phyloP scores from a whole-genome alignment of 2,888 invertebrate genomes.

The Ormyrus nitidulus region DNA sequence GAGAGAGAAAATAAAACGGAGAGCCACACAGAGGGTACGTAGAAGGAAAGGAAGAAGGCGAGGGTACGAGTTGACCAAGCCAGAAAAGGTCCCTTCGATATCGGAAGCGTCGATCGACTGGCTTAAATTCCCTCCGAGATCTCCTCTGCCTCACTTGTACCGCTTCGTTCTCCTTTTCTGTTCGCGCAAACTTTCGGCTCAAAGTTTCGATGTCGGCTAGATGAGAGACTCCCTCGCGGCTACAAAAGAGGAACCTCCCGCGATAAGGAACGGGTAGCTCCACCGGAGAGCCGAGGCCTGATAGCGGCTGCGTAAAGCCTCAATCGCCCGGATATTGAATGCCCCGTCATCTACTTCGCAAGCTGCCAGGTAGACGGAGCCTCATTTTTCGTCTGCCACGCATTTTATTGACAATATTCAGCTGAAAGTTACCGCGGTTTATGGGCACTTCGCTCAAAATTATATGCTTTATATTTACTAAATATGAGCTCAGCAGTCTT shows the following conservation, averaged over 20 bases:
- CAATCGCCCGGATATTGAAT: constrained; percentile 51
- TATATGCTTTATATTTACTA: neutral
- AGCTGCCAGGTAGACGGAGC: neutral
- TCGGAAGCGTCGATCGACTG: constrained; percentile 42
- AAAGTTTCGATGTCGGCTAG: constrained; percentile 43
- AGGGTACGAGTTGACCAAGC: constrained; percentile 13
- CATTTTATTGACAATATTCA: constrained; percentile 11
- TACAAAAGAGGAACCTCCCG: neutral
- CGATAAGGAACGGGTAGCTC: constrained; percentile 25
- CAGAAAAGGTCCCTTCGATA: constrained; percentile 28
- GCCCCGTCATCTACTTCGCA: constrained; percentile 34
- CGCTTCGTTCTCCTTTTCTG: neutral
- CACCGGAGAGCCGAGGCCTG: neutral
- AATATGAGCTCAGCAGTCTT: too few species aligned
- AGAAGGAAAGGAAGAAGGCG: neutral
- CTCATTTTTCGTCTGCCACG: neutral
- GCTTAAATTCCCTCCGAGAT: constrained; percentile 22
- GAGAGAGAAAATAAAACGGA: neutral
- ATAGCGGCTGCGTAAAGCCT: neutral
- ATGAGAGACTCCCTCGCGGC: constrained; percentile 29
- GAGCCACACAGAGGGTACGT: neutral
- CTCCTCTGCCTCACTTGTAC: neutral
- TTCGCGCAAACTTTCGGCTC: constrained; percentile 26
- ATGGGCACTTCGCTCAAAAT: constrained; percentile 13
- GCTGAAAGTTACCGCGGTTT: constrained; percentile 8